A percentile compares a stretch with the other conserved stretches of the same genome.
These are phyloP conservation scores for Eurystomus glaucurus DNA, from an alignment of 2,797 vertebrate species.

Conservation along the genomic window DNA sequence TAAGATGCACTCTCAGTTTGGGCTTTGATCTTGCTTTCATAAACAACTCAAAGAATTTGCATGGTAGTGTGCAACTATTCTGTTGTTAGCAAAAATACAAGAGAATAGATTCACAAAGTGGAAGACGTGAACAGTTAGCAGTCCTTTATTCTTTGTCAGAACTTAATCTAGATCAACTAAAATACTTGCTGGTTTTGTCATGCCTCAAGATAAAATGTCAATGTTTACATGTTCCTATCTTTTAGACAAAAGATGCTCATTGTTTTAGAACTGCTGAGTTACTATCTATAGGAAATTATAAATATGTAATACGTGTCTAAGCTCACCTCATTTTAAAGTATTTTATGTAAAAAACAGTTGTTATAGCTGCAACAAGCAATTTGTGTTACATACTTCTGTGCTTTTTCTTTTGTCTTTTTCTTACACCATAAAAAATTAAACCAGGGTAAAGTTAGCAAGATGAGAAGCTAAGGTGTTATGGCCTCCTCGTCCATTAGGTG, in stretches of 20 bases:
- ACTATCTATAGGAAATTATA: not conserved
- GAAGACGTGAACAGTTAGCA: constrained; percentile 12
- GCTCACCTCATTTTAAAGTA: not conserved
- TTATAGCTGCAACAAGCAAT: not conserved
- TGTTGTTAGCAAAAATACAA: not conserved
- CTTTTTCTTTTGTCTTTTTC: not conserved
- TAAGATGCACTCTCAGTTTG: not conserved
- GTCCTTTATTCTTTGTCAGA: constrained; percentile 47
- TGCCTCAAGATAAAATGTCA: constrained; percentile 23
- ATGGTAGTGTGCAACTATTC: constrained; percentile 15
- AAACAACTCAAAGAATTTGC: constrained; percentile 48
- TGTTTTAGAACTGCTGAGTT: constrained; percentile 27
- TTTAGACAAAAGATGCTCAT: constrained; percentile 42
- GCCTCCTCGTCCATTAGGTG: not conserved
- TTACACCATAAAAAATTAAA: not conserved
- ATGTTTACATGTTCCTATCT: constrained; percentile 8
- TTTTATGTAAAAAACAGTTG: not conserved
- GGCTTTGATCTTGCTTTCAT: constrained; percentile 55
- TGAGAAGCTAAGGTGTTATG: not conserved
- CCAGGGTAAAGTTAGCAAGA: not conserved
- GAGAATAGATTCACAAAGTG: constrained; percentile 9
- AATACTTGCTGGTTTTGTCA: constrained; percentile 50
- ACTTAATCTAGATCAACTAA: constrained; percentile 52
- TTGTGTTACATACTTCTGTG: not conserved
- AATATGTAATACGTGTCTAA: constrained; percentile 27